These are phyloP conservation scores for Doris montereyensis DNA, from an alignment of 2,888 invertebrate species.

Conservation along the genomic window DNA sequence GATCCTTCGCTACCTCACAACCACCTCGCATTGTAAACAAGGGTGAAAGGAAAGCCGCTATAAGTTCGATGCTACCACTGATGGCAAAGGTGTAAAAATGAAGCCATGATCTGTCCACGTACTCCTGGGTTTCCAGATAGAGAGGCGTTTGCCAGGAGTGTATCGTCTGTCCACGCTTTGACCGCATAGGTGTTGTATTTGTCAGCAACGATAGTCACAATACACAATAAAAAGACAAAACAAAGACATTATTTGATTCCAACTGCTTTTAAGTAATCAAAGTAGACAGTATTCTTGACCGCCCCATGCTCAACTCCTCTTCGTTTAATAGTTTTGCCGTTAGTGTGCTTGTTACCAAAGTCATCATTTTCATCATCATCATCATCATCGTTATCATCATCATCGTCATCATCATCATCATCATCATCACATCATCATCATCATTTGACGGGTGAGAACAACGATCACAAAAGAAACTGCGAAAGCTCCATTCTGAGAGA, in stretches of 20 bases:
- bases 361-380: background rate
- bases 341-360: background rate
- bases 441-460: background rate
- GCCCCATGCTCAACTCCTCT: slow-evolving; percentile 4
- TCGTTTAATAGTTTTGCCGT: background rate
- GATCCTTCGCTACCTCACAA: slow-evolving; percentile 48
- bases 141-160: slow-evolving; percentile 13
- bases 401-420: no score
- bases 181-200: slow-evolving; percentile 7
- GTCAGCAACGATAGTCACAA: background rate
- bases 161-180: slow-evolving; percentile 28
- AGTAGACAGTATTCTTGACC: slow-evolving; percentile 13
- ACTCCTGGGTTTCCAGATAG: background rate
- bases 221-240: background rate
- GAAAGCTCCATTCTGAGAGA: slow-evolving; percentile 32
- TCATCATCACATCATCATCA: background rate
- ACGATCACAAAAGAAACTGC: slow-evolving; percentile 24
- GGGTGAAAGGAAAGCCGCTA: slow-evolving; percentile 21
- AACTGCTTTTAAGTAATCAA: slow-evolving; percentile 15
- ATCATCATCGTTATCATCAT: background rate
- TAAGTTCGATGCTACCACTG: background rate
- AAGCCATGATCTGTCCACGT: background rate
- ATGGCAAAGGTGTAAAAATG: slow-evolving; percentile 3
- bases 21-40: background rate
- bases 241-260: background rate